These are phyloP conservation scores for Spilarctia lutea DNA, from an alignment of 2,888 invertebrate genomes.

Conservation along the genomic window DNA sequence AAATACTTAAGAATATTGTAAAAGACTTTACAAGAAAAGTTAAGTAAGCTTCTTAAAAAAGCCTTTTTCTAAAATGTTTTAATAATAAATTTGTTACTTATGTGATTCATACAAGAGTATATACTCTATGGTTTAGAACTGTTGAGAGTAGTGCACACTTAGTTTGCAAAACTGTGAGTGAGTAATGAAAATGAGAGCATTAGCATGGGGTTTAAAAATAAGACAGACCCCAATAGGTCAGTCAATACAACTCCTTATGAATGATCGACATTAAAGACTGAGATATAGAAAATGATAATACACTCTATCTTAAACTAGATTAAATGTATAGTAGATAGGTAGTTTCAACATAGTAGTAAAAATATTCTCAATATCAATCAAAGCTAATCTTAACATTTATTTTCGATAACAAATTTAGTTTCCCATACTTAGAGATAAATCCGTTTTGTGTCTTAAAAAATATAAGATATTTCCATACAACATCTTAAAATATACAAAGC, in stretches of 20 bases:
- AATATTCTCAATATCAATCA: slow-evolving; percentile 23
- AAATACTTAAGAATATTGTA: background rate
- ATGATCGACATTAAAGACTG: background rate
- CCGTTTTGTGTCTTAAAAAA: slow-evolving; percentile 30
- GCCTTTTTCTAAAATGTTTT: background rate
- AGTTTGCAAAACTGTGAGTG: background rate
- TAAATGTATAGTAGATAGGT: background rate
- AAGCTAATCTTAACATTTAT: slow-evolving; percentile 27
- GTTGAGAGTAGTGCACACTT: background rate
- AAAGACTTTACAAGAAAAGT: background rate
- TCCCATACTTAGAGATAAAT: slow-evolving; percentile 28
- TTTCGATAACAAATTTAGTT: slow-evolving; percentile 29
- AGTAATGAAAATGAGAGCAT: no score
- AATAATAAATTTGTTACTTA: background rate
- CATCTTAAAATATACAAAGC: slow-evolving; percentile 66
- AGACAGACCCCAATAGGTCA: background rate
- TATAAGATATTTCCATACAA: slow-evolving; percentile 41
- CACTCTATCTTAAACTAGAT: background rate
- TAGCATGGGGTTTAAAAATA: background rate
- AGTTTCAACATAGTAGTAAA: background rate
- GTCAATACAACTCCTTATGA: slow-evolving; percentile 12
- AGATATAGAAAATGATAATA: background rate
- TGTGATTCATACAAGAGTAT: background rate
- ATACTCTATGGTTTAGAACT: background rate
- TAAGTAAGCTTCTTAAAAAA: background rate